Evolutionary conservation across 2,797 vertebrate species (phyloP), one percentile per base, ranked within the genome.

Genomic region (Danionella dracula): DNA sequence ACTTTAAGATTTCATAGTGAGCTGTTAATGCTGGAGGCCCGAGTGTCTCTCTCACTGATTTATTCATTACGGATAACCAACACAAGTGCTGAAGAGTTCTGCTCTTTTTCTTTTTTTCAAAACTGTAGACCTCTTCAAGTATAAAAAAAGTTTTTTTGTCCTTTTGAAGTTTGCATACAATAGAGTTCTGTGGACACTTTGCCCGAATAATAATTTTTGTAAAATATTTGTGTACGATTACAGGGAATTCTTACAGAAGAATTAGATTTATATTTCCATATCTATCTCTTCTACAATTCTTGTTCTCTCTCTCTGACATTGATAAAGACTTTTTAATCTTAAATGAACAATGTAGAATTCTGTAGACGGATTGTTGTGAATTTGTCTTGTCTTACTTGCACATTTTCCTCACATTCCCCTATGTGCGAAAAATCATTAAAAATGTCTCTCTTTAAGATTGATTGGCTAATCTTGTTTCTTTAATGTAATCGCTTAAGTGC

Each of bases 1-100:
- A 68, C 78, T 81, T 88, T 85, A 85, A 86, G 84, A 85, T 87
- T 86, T 87, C 77, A 83, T 83, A 80, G 71, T 76, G 68, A 82
- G 66, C 50, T 45, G 50, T 66, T 83, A 86, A 87, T 85, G 85
- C 80, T 78, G 44, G 72, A 70, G 68, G 72, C 75, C 61, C 53
- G 34, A 32, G 71, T 82, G 79, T 81, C 78, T 44, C 70, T 66
- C 78, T 66, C 78, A 67, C 78, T 87, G 75, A 82, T 80, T 89
- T 83, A 85, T 87, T 87, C 75, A 86, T 87, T 58, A 78, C 57
- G 71, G 67, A 78, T 45, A 71, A 75, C 71, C 72, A 73, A 77
- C 72, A 74, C 66, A 68, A 46, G 21, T 44, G 53, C 61, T 66
- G 21, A 55, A 32, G 48, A 79, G 71, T 58, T 70, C 17, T 41